Base-by-base conservation (phyloP, 2,797 vertebrate genomes). In the Etheostoma nigrum region DNA sequence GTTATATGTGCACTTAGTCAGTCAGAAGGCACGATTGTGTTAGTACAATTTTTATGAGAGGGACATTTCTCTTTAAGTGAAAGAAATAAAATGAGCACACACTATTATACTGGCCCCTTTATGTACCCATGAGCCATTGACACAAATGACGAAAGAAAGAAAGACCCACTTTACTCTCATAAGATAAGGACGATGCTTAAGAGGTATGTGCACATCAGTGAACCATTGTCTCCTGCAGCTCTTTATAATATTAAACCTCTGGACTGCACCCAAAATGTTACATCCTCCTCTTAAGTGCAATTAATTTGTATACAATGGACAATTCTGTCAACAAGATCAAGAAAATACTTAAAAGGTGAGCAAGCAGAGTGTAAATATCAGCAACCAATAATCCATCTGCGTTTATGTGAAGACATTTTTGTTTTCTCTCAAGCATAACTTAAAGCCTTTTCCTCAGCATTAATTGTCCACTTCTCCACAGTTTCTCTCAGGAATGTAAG, bases 401-500 rank as follows among this genome's bases (percentile, higher is more conserved):
- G 36, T 75, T 70, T 61, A 49, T 40, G 49, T 44, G 18, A 66
- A 55, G 9, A 44, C 9, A 5, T 27, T 15, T 51, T 27, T 67
- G 23, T 76, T 65, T 44, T 64, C 33, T 71, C n/a, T 69, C 0
- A 42, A 3, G 58, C 61, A 16, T 15, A 15, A 51, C 18, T 47
- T 25, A 16, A 68, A 66, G 45, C 36, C 18, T 72, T 53, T 63
- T 33, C 19, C 45, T 64, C 14, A 0, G 18, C 44, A 33, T 4
- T 67, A 51, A 51, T 71, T 47, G 58, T 72, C 23, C 13, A 6
- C 2, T 30, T 21, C 55, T 40, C 49, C 27, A 9, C 59, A 30
- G 65, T 71, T 30, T 77, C 61, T 68, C 45, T 55, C 47, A 76
- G 74, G 81, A 89, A 86, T 88, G 82, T 67, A 42, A 23, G 19